A percentile compares a stretch with the other conserved stretches of the same genome.
These are phyloP conservation scores for Drymonia ruficornis DNA, from an alignment of 2,888 invertebrate genomes.

Conservation along the genomic window DNA sequence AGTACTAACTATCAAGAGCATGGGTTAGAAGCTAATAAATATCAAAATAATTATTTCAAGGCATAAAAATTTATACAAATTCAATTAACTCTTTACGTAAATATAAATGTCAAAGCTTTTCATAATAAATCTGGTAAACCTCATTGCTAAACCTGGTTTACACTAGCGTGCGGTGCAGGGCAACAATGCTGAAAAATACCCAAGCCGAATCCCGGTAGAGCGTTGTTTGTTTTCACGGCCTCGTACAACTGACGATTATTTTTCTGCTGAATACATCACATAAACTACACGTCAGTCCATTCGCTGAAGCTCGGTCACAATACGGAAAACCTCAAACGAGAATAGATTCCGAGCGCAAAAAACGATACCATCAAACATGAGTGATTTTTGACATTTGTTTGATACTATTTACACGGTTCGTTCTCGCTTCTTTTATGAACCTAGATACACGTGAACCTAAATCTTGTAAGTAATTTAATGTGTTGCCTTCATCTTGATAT, in stretches of 20 bases:
- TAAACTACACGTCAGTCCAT: constrained; percentile 61
- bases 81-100: no score
- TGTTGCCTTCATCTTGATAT: not conserved
- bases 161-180: constrained; percentile 14
- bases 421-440: constrained; percentile 27
- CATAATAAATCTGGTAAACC: not conserved
- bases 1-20: no score
- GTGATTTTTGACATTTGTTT: constrained; percentile 21
- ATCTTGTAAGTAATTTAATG: not conserved
- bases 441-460: constrained; percentile 1
- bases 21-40: no score
- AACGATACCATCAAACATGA: constrained; percentile 18
- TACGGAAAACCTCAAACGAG: constrained; percentile 59
- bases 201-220: constrained; percentile 40
- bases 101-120: not conserved
- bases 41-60: no score
- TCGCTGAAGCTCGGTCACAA: constrained; percentile 58
- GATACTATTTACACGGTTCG: constrained; percentile 24
- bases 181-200: constrained; percentile 35
- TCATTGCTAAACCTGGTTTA: not conserved
- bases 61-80: no score
- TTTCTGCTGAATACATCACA: constrained; percentile 51
- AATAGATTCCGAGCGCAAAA: constrained; percentile 42
- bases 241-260: constrained; percentile 59
- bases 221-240: constrained; percentile 63